A percentile compares a stretch with the other conserved stretches of the same genome.
phyloP scores from a whole-genome alignment of 2,113 vertebrate species.

The Tupaia chinensis region DNA sequence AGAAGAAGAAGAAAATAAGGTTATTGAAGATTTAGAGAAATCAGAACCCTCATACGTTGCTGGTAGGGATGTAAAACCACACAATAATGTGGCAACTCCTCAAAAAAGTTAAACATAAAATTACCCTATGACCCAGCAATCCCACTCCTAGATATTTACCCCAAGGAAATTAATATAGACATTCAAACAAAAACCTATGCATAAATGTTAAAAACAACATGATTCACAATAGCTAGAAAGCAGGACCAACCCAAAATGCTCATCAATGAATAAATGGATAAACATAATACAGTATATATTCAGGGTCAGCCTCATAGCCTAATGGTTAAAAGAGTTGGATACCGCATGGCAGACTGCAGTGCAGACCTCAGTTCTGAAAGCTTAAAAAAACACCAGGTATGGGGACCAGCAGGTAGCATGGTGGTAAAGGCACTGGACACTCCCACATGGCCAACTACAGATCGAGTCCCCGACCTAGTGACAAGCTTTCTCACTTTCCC shows the following conservation, averaged over 20 bases:
- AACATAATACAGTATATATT: background rate
- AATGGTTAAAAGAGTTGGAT: too few species aligned
- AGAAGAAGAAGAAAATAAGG: background rate
- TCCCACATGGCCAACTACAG: too few species aligned
- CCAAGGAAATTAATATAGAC: background rate
- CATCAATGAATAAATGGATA: background rate
- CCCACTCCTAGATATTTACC: background rate
- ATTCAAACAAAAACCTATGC: background rate
- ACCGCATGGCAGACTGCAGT: too few species aligned
- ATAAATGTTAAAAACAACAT: background rate
- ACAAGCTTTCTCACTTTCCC: too few species aligned
- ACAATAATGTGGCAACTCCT: background rate
- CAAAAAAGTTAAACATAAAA: slow-evolving; percentile 34
- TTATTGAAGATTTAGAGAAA: background rate
- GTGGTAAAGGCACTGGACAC: too few species aligned
- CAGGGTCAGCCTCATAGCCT: too few species aligned
- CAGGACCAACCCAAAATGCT: background rate
- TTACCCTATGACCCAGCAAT: background rate
- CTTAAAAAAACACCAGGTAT: too few species aligned
- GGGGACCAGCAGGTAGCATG: too few species aligned
- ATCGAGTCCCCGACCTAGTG: too few species aligned
- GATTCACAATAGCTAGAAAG: background rate
- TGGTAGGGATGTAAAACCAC: background rate
- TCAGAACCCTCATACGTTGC: background rate
- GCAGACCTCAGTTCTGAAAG: too few species aligned